Percentiles rank a stretch among this genome's conserved stretches.
These are phyloP conservation scores for Trimorus sp. DNA, from an alignment of 2,888 invertebrate species.

Conservation along the genomic window DNA sequence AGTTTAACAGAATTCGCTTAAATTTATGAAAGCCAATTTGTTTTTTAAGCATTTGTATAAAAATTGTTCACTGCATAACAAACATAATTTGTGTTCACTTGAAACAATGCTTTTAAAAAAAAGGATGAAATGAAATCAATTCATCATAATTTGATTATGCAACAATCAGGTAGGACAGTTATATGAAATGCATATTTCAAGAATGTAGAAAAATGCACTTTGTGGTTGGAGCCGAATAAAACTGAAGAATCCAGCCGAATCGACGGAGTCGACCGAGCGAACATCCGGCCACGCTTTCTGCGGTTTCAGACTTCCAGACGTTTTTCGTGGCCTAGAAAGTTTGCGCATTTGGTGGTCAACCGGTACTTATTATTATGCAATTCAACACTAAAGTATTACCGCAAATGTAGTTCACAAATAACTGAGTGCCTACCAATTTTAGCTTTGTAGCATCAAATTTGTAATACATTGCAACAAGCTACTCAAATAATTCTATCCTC, in stretches of 20 bases:
- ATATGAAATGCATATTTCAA: conserved; percentile 29
- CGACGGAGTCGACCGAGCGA: conserved; percentile 73
- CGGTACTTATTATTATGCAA: conserved; percentile 60
- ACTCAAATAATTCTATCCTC: too few relatives aligned
- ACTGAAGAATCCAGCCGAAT: conserved; percentile 69
- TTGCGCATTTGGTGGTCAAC: conserved; percentile 55
- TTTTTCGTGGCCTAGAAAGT: conserved; percentile 68
- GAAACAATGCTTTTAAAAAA: conserved; percentile 14
- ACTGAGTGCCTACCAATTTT: conserved; percentile 16
- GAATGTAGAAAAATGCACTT: conserved; percentile 45
- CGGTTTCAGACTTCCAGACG: conserved; percentile 71
- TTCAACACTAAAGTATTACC: conserved; percentile 44
- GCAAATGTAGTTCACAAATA: conserved; percentile 35
- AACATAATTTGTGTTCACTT: background rate
- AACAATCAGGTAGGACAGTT: conserved; percentile 18
- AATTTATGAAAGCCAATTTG: too few relatives aligned
- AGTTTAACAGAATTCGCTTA: too few relatives aligned
- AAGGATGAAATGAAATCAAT: conserved; percentile 45
- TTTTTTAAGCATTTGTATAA: conserved; percentile 8
- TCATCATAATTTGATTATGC: conserved; percentile 32
- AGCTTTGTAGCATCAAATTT: conserved; percentile 9
- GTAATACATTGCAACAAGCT: background rate
- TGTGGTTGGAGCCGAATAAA: conserved; percentile 53
- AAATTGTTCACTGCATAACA: background rate
- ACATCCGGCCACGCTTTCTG: conserved; percentile 80